These are phyloP conservation scores for Ictalurus punctatus DNA, from an alignment of 2,113 vertebrate species.

Conservation along the genomic window DNA sequence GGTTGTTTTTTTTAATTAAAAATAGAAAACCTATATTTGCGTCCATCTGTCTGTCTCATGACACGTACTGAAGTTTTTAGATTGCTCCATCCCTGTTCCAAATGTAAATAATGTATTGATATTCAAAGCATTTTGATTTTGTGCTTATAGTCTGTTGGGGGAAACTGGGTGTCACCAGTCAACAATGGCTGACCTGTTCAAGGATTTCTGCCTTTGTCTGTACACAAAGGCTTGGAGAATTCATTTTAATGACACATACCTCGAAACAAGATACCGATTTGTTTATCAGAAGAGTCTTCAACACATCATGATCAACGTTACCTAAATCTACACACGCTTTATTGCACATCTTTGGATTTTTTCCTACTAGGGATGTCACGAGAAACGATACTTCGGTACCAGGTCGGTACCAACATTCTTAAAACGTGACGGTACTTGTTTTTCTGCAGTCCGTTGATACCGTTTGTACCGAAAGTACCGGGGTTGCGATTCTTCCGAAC, in stretches of 20 bases:
- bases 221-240: neutral
- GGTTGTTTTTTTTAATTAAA: neutral
- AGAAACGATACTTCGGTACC: neutral
- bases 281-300: no score
- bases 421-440: no score
- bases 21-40: neutral
- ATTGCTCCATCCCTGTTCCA: neutral
- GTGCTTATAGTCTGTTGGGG: neutral
- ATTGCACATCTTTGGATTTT: neutral
- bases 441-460: no score
- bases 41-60: neutral
- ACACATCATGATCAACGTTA: neutral
- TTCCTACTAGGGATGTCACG: neutral
- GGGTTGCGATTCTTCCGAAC: no score
- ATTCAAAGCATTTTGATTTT: constrained; percentile 5
- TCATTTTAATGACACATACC: neutral
- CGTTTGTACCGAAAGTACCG: no score
- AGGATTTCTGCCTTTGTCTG: neutral
- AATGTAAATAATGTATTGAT: neutral
- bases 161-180: neutral
- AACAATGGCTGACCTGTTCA: constrained; percentile 15
- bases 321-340: neutral
- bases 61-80: neutral
- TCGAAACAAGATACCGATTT: neutral
- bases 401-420: neutral